Conservation (phyloP, 2,113 vertebrate species). For the Microcebus murinus region DNA sequence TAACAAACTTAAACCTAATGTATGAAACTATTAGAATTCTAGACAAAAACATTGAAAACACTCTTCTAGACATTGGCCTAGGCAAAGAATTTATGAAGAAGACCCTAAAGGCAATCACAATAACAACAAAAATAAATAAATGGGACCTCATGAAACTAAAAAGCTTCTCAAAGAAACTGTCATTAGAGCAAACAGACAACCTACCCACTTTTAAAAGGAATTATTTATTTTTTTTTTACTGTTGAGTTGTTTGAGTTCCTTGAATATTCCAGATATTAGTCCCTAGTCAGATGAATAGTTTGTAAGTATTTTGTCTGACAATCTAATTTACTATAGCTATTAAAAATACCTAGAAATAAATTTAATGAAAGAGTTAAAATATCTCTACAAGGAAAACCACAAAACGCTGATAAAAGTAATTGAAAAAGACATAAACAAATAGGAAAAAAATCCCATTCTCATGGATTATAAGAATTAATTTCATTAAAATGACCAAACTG, state of each 20-base stretch:
- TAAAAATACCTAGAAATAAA: not conserved
- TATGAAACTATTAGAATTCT: no score
- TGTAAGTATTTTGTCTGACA: not conserved
- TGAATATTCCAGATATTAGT: not conserved
- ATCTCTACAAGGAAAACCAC: not conserved
- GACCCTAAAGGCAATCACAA: no score
- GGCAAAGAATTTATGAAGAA: no score
- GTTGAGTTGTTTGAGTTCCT: not conserved
- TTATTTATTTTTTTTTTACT: not conserved
- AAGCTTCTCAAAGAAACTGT: no score
- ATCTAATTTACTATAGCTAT: not conserved
- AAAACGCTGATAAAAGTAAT: not conserved
- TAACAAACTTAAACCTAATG: no score
- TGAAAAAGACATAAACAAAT: not conserved
- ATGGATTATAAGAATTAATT: not conserved
- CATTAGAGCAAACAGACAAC: no score
- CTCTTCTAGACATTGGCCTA: no score
- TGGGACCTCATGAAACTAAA: no score
- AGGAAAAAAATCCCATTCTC: not conserved
- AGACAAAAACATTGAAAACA: no score
- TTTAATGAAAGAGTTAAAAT: not conserved
- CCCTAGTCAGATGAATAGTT: not conserved
- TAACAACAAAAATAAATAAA: no score
- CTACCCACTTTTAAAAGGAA: not conserved
- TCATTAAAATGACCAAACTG: not conserved